Conservation (phyloP, 2,888 invertebrate species). For the Acrobasis repandana region DNA sequence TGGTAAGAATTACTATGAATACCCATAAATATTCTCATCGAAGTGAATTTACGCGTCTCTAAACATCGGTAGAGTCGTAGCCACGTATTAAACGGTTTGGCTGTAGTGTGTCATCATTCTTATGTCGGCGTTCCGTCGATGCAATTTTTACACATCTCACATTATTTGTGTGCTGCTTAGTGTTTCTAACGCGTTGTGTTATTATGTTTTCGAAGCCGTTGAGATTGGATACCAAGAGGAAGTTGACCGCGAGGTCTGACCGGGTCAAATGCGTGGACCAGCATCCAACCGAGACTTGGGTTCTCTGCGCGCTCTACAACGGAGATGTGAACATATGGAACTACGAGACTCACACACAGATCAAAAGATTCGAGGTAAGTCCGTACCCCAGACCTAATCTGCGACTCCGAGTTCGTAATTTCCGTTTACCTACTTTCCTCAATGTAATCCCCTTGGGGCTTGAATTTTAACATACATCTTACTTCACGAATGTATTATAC, state of each 20-base stretch:
- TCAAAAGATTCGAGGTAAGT: constrained; percentile 90
- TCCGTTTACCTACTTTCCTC: neutral
- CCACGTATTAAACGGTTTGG: constrained; percentile 52
- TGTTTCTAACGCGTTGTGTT: constrained; percentile 37
- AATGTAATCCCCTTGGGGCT: neutral
- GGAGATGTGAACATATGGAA: constrained; percentile 99
- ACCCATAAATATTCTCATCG: constrained; percentile 31
- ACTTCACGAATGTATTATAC: too few relatives aligned
- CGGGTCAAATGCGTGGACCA: constrained; percentile 99
- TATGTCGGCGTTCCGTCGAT: constrained; percentile 57
- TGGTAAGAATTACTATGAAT: constrained; percentile 60
- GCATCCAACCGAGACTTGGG: constrained; percentile 99
- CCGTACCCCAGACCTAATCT: neutral
- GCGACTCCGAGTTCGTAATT: neutral
- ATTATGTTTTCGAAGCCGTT: constrained; percentile 88
- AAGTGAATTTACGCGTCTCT: constrained; percentile 26
- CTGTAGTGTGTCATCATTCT: constrained; percentile 59
- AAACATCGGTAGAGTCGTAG: constrained; percentile 34
- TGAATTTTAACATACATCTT: neutral
- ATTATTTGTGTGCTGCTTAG: constrained; percentile 35
- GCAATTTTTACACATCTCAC: constrained; percentile 44
- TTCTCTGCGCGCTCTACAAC: constrained; percentile 98
- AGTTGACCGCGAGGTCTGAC: constrained; percentile 98
- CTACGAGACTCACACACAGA: constrained; percentile 95
- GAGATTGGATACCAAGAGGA: constrained; percentile 98